phyloP scores from a whole-genome alignment of 2,113 vertebrate species.

The Callospermophilus lateralis region DNA sequence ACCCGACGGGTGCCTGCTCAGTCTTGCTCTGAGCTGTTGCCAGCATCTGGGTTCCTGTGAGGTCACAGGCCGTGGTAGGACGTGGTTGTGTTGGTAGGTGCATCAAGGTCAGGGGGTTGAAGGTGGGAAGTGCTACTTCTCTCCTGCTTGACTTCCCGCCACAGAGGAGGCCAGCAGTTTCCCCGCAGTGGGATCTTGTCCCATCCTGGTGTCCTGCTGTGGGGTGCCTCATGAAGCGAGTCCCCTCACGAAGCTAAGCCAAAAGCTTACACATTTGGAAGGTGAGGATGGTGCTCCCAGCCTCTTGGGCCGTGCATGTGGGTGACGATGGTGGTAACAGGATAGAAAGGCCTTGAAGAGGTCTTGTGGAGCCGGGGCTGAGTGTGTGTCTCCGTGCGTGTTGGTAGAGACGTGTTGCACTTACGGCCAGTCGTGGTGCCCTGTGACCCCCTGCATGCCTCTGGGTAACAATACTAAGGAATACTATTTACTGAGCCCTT shows the following conservation, averaged over 20 bases:
- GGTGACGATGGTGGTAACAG: too few relatives aligned
- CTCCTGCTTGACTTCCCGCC: not conserved
- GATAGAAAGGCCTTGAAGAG: not conserved
- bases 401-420: not conserved
- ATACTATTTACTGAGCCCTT: not conserved
- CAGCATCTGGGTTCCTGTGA: not conserved
- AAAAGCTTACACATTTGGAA: not conserved
- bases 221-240: not conserved
- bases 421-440: fast-evolving
- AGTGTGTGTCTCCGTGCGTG: not conserved
- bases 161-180: not conserved
- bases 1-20: not conserved
- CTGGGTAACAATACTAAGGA: not conserved
- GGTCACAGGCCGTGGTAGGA: not conserved
- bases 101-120: not conserved
- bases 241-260: not conserved
- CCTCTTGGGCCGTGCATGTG: not conserved
- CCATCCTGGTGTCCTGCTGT: not conserved
- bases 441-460: not conserved
- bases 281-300: not conserved
- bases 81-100: not conserved
- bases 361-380: not conserved
- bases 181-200: not conserved
- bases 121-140: not conserved
- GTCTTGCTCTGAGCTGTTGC: not conserved